Percentiles rank a stretch among this genome's conserved stretches.
Evolutionary conservation across 2,113 vertebrate genomes (phyloP).

Genomic region (Hucho hucho): DNA sequence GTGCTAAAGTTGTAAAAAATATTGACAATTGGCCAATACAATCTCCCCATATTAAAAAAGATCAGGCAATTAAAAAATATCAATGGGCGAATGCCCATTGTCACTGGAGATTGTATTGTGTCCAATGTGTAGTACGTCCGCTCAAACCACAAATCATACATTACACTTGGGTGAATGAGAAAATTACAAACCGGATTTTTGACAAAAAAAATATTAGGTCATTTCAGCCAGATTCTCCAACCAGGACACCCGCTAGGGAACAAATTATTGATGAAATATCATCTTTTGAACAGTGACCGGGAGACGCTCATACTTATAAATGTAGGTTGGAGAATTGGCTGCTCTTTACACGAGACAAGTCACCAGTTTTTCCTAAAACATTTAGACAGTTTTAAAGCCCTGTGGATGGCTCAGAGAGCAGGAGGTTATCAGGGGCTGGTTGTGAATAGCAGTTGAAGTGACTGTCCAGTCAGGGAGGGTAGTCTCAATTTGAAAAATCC

Average conservation of each 20-base stretch:
- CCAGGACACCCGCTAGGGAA: slow-evolving; percentile 15
- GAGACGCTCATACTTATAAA: slow-evolving; percentile 6
- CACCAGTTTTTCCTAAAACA: slow-evolving; percentile 7
- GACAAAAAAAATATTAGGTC: slow-evolving; percentile 43
- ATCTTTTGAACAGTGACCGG: slow-evolving; percentile 22
- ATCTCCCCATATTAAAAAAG: slow-evolving; percentile 28
- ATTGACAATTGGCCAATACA: background rate
- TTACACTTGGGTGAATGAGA: slow-evolving; percentile 19
- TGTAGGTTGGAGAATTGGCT: slow-evolving; percentile 4
- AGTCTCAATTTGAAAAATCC: background rate
- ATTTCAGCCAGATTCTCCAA: slow-evolving; percentile 19
- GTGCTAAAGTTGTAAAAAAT: background rate
- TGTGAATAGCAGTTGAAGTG: background rate
- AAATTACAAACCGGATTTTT: slow-evolving; percentile 41
- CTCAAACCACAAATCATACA: slow-evolving; percentile 35
- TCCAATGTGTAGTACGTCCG: background rate
- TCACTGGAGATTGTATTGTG: slow-evolving; percentile 27
- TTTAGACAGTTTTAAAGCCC: background rate
- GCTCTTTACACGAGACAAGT: background rate
- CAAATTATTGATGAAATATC: slow-evolving; percentile 44
- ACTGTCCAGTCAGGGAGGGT: background rate
- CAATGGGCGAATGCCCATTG: slow-evolving; percentile 10
- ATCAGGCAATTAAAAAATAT: slow-evolving; percentile 28
- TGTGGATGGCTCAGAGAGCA: background rate
- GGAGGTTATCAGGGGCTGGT: background rate